These are phyloP conservation scores for Myiothlypis coronata DNA, from an alignment of 2,797 vertebrate genomes.

Conservation along the genomic window DNA sequence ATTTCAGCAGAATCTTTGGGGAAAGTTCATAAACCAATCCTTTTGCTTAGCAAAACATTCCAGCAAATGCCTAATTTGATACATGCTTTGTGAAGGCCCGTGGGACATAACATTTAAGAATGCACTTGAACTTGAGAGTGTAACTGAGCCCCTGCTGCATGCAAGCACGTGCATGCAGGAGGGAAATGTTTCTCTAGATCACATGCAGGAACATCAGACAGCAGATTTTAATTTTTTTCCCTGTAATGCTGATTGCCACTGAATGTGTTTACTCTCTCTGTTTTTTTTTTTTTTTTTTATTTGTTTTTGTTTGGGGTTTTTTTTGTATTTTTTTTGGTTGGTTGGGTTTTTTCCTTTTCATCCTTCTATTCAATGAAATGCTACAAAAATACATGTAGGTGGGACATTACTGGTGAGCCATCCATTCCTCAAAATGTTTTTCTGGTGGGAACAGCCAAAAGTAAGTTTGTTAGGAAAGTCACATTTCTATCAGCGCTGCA, in stretches of 20 bases:
- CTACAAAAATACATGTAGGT: neutral
- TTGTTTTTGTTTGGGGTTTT: no score
- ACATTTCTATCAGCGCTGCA: neutral
- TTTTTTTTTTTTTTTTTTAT: no score
- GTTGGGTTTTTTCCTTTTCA: neutral
- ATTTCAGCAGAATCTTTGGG: conserved; percentile 10
- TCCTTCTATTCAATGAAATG: neutral
- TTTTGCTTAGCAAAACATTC: conserved; percentile 37
- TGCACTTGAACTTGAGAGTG: neutral
- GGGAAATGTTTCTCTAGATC: neutral
- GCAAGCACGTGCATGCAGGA: neutral
- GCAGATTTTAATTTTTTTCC: neutral
- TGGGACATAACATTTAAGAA: neutral
- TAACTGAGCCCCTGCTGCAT: neutral
- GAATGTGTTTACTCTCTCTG: neutral
- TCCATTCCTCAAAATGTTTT: neutral
- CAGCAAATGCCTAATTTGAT: conserved; percentile 3
- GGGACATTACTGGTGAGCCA: neutral
- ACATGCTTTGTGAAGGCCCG: neutral
- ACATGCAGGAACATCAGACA: neutral
- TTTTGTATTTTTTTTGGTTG: neutral
- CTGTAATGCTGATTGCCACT: neutral
- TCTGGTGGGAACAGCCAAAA: neutral
- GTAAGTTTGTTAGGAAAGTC: neutral
- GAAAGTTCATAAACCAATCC: neutral